Percentiles rank a stretch among this genome's conserved stretches.
Evolutionary conservation across 2,113 vertebrate species (phyloP).

Genomic region (Prochilodus magdalenae): DNA sequence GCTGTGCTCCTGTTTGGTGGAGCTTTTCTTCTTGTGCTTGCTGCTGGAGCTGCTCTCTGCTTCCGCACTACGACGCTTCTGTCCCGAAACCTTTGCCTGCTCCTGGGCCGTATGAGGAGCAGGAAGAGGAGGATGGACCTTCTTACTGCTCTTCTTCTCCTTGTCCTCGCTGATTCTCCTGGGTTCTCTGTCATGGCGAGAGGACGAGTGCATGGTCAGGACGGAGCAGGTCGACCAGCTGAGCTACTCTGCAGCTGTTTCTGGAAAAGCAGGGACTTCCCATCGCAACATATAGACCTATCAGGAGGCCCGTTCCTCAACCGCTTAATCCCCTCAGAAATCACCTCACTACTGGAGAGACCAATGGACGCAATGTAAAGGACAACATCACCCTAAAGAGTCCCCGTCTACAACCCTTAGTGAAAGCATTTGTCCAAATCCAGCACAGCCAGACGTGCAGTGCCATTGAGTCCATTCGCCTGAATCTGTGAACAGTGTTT

Average conservation of each 20-base stretch:
- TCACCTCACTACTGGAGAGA: not conserved
- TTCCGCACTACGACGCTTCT: conserved; percentile 69
- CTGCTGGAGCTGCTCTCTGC: conserved; percentile 52
- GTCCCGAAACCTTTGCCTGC: conserved; percentile 57
- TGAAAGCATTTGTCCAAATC: no score
- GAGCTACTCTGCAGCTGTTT: not conserved
- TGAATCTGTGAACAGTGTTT: no score
- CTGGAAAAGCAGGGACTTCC: conserved; percentile 40
- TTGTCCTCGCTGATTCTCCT: conserved; percentile 64
- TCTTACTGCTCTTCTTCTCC: conserved; percentile 72
- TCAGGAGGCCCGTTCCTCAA: not conserved
- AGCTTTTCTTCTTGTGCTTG: conserved; percentile 79
- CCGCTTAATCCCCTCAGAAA: not conserved
- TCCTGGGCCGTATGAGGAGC: conserved; percentile 31
- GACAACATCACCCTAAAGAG: no score
- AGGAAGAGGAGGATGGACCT: conserved; percentile 48
- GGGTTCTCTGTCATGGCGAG: conserved; percentile 65
- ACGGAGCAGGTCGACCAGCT: not conserved
- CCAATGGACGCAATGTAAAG: no score
- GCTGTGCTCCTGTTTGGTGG: conserved; percentile 65
- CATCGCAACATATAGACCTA: not conserved
- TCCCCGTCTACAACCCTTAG: no score
- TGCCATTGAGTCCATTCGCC: no score
- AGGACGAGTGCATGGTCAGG: conserved; percentile 21
- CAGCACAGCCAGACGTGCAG: no score